These are phyloP conservation scores for Cotesia vestalis DNA, from an alignment of 1,140 invertebrate species.

Conservation along the genomic window DNA sequence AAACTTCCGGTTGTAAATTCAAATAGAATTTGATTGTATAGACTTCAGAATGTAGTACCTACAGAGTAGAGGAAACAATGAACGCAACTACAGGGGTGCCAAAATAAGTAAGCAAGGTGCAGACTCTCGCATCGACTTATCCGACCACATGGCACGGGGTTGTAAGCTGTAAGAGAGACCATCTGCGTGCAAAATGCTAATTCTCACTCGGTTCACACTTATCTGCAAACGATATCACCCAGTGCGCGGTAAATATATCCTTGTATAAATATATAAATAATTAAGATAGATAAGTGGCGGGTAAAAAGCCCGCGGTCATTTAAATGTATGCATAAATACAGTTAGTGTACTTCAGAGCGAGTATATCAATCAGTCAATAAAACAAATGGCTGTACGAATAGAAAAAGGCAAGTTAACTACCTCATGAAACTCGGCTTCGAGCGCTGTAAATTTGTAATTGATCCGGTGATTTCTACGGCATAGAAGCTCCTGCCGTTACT, in stretches of 20 bases:
- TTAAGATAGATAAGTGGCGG: too few relatives aligned
- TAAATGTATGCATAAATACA: too few relatives aligned
- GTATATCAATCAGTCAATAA: not conserved
- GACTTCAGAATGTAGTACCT: not conserved
- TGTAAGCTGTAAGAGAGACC: conserved; percentile 34
- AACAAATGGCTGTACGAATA: not conserved
- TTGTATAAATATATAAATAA: too few relatives aligned
- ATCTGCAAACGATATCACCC: conserved; percentile 28
- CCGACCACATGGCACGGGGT: conserved; percentile 37
- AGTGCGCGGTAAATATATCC: not conserved
- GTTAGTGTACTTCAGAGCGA: too few relatives aligned
- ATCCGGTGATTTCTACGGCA: conserved; percentile 29
- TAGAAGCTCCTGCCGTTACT: conserved; percentile 32
- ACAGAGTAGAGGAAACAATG: conserved; percentile 24
- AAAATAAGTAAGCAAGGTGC: conserved; percentile 36
- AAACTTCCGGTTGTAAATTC: conserved; percentile 19
- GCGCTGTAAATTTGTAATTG: conserved; percentile 39
- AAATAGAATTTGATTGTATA: conserved; percentile 27
- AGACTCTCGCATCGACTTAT: conserved; percentile 39
- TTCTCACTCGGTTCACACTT: conserved; percentile 41
- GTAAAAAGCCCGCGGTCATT: too few relatives aligned
- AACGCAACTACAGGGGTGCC: conserved; percentile 22
- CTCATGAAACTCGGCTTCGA: not conserved
- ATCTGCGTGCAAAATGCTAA: conserved; percentile 54
- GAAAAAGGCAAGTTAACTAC: conserved; percentile 18